Evolutionary conservation across 2,888 invertebrate genomes (phyloP).

Genomic region (Sinohyriopsis cumingii): DNA sequence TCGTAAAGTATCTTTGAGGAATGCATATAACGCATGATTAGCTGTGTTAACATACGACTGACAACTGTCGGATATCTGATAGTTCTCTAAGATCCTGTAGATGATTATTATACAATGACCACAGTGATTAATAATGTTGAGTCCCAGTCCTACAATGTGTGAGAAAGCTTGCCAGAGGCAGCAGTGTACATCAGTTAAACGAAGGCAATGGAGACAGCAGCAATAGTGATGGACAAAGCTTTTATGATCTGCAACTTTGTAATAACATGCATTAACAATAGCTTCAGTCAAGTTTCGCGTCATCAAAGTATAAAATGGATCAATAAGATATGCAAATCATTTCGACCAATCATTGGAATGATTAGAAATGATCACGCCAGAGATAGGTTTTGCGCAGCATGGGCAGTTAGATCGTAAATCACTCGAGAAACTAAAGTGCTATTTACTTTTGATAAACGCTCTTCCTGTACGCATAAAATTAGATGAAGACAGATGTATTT

Average conservation of each 20-base stretch:
- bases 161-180: too few species aligned
- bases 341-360: slow-evolving; percentile 24
- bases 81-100: slow-evolving; percentile 20
- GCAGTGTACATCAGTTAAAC: slow-evolving; percentile 33
- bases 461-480: neutral
- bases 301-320: slow-evolving; percentile 29
- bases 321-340: slow-evolving; percentile 23
- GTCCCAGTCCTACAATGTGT: neutral
- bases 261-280: slow-evolving; percentile 20
- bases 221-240: slow-evolving; percentile 17
- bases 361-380: slow-evolving; percentile 20
- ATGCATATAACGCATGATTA: neutral
- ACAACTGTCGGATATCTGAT: slow-evolving; percentile 5
- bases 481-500: too few species aligned
- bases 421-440: slow-evolving; percentile 4
- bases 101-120: slow-evolving; percentile 22
- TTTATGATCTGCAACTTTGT: slow-evolving; percentile 24
- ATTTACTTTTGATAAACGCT: neutral
- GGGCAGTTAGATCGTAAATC: slow-evolving; percentile 17
- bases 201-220: slow-evolving; percentile 7
- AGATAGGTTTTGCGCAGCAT: slow-evolving; percentile 23
- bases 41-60: neutral
- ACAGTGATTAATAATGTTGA: slow-evolving; percentile 15
- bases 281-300: slow-evolving; percentile 22
- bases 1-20: slow-evolving; percentile 6